phyloP scores from a whole-genome alignment of 2,113 vertebrate genomes.

The Ibidorhyncha struthersii region DNA sequence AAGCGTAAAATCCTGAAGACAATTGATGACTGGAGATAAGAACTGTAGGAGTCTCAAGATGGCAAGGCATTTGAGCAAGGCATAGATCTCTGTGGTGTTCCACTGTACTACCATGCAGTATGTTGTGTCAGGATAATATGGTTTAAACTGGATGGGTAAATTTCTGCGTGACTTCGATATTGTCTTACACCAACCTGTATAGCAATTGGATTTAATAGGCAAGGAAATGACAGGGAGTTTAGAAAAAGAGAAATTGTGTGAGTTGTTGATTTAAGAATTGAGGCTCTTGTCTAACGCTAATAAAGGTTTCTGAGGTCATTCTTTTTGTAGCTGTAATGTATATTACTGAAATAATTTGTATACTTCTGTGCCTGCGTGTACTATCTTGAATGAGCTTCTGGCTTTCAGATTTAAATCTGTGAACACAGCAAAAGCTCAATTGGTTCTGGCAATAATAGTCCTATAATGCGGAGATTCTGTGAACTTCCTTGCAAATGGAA shows the following conservation, averaged over 20 bases:
- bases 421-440: not conserved
- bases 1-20: not conserved
- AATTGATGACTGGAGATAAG: not conserved
- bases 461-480: constrained; percentile 3
- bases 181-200: not conserved
- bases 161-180: not conserved
- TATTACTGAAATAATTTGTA: not conserved
- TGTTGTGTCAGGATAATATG: not conserved
- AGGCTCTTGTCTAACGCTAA: not conserved
- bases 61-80: not conserved
- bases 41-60: not conserved
- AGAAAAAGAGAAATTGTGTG: not conserved
- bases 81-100: not conserved
- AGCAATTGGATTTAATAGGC: not conserved
- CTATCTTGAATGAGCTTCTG: constrained; percentile 17
- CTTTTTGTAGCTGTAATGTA: not conserved
- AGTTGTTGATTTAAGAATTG: not conserved
- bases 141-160: not conserved
- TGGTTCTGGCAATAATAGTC: constrained; percentile 33
- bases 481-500: constrained; percentile 28
- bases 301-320: not conserved
- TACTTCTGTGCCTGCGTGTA: not conserved
- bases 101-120: not conserved
- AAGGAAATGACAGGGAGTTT: not conserved
- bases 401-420: constrained; percentile 43